phyloP scores from a whole-genome alignment of 2,113 vertebrate genomes.

The Hippocampus guttulatus region DNA sequence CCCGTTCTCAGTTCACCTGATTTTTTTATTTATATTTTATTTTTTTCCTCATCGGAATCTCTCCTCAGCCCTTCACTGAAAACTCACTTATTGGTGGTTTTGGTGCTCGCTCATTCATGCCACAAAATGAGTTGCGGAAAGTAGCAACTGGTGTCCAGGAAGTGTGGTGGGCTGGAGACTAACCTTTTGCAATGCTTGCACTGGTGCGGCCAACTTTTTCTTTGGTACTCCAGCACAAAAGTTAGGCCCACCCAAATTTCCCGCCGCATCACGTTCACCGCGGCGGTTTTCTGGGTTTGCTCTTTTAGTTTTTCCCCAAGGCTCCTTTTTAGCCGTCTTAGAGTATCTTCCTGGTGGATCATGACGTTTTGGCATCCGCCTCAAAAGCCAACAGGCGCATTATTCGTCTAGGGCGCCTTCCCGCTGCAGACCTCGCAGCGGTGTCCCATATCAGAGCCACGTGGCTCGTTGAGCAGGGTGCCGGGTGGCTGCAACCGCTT shows the following conservation, averaged over 20 bases:
- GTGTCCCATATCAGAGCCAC: not conserved
- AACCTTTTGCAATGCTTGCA: too few species aligned
- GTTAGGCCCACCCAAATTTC: too few species aligned
- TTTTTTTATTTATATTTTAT: too few species aligned
- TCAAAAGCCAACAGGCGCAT: not conserved
- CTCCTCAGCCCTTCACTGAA: too few species aligned
- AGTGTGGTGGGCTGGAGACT: too few species aligned
- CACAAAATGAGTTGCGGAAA: not conserved
- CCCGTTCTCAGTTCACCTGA: too few species aligned
- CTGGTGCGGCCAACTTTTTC: too few species aligned
- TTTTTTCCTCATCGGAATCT: too few species aligned
- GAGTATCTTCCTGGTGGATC: not conserved
- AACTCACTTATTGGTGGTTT: not conserved
- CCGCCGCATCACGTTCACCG: too few species aligned
- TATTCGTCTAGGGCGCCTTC: conserved; percentile 1
- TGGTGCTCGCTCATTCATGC: not conserved
- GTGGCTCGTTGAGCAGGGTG: conserved; percentile 26
- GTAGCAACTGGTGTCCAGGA: too few species aligned
- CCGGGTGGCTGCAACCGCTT: conserved; percentile 51
- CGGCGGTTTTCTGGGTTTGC: too few species aligned
- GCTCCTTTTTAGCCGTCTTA: not conserved
- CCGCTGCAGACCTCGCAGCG: not conserved
- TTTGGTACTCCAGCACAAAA: too few species aligned
- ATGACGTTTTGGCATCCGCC: not conserved
- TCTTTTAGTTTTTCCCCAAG: not conserved